A percentile compares a stretch with the other conserved stretches of the same genome.
Conservation (phyloP, 2,797 vertebrate genomes). For the Pterois miles region DNA sequence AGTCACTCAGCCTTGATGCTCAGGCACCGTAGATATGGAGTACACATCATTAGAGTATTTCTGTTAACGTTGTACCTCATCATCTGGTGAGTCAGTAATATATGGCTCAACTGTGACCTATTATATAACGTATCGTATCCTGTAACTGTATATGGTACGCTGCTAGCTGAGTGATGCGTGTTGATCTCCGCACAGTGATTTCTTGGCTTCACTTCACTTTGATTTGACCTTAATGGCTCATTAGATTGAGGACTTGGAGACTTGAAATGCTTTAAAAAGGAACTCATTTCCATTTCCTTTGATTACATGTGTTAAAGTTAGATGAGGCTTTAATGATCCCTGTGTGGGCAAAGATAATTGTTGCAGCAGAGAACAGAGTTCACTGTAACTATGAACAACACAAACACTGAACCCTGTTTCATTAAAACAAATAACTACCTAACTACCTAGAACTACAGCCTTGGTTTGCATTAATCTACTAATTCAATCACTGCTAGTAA, state of each 20-base stretch:
- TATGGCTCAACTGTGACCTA: not conserved
- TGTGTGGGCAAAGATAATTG: not conserved
- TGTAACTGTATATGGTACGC: not conserved
- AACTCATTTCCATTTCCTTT: not conserved
- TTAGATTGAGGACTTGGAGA: not conserved
- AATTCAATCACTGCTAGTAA: not conserved
- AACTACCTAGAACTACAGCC: not conserved
- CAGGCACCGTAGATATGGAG: not conserved
- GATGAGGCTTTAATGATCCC: not conserved
- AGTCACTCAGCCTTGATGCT: not conserved
- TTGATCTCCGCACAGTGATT: not conserved
- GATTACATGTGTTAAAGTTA: not conserved
- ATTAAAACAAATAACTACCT: not conserved
- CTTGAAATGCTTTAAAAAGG: not conserved
- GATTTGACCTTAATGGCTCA: not conserved
- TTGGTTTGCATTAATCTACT: not conserved
- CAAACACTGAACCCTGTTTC: not conserved
- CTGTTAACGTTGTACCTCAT: not conserved
- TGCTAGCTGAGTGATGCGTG: too few relatives aligned
- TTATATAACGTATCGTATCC: not conserved
- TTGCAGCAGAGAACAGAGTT: constrained; percentile 2
- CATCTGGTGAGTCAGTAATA: not conserved
- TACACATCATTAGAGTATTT: not conserved
- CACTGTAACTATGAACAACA: not conserved
- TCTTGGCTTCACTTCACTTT: not conserved